These are phyloP conservation scores for Exocentrus adspersus DNA, from an alignment of 2,888 invertebrate species.

Conservation along the genomic window DNA sequence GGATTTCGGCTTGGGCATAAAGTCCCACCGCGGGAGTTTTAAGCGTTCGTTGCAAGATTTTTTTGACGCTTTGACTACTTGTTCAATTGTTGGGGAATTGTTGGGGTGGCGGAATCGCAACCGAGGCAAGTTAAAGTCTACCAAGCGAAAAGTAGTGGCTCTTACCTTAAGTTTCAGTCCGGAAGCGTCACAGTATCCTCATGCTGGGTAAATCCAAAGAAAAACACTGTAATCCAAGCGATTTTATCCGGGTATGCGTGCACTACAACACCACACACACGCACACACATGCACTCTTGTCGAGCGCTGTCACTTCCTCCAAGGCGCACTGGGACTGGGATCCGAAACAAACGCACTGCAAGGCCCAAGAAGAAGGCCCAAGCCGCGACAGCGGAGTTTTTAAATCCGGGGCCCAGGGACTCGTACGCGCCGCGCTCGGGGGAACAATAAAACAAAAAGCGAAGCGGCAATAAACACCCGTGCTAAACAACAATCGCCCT, in stretches of 20 bases:
- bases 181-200: too few species aligned
- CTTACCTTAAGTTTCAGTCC: slow-evolving; percentile 34
- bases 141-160: too few species aligned
- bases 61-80: slow-evolving; percentile 37
- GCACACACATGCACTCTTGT: too few species aligned
- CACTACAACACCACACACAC: slow-evolving; percentile 36
- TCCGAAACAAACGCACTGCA: slow-evolving; percentile 18
- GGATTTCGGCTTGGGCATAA: too few species aligned
- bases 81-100: slow-evolving; percentile 36
- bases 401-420: slow-evolving; percentile 1
- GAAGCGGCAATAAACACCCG: slow-evolving; percentile 45
- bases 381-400: not conserved
- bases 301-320: slow-evolving; percentile 47
- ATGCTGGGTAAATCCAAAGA: slow-evolving; percentile 35
- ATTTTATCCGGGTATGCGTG: slow-evolving; percentile 29
- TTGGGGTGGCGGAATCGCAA: too few species aligned
- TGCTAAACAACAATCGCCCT: slow-evolving; percentile 51
- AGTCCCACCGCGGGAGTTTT: too few species aligned
- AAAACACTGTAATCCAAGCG: slow-evolving; percentile 41
- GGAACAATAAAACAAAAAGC: slow-evolving; percentile 49
- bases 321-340: slow-evolving; percentile 40
- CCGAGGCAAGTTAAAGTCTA: too few species aligned
- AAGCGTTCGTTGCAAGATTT: slow-evolving; percentile 1
- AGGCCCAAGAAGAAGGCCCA: slow-evolving; percentile 17
- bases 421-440: slow-evolving; percentile 17